Conservation (phyloP, 2,113 vertebrate species). For the Tamias sibiricus region DNA sequence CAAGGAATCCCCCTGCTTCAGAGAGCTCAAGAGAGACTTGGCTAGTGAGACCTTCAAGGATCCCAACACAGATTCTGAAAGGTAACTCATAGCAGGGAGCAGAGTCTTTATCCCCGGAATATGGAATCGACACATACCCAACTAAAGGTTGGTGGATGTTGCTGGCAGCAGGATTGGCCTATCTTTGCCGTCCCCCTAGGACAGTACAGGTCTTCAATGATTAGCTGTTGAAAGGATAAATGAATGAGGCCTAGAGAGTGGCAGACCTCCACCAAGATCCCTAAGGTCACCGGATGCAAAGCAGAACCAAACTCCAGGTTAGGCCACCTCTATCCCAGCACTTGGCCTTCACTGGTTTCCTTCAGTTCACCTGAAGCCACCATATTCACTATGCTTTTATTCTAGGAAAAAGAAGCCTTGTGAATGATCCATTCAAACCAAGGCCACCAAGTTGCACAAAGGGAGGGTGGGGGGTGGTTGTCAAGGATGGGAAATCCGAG, state of each 20-base stretch:
- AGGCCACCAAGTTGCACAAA: background rate
- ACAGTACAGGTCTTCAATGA: background rate
- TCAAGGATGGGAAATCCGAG: background rate
- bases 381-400: background rate
- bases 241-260: background rate
- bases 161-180: background rate
- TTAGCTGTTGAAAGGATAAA: background rate
- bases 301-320: background rate
- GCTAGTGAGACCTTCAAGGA: background rate
- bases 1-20: background rate
- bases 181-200: background rate
- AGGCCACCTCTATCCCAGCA: background rate
- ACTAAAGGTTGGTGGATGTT: background rate
- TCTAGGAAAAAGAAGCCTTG: background rate
- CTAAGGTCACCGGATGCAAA: background rate
- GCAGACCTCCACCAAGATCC: background rate
- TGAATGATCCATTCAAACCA: background rate
- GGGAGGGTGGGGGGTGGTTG: background rate
- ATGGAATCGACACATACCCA: background rate
- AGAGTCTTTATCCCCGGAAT: background rate
- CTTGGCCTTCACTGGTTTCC: background rate
- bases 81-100: slow-evolving; percentile 37
- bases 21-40: slow-evolving; percentile 34
- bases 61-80: slow-evolving; percentile 1
- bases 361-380: background rate